A percentile compares a stretch with the other conserved stretches of the same genome.
phyloP scores from a whole-genome alignment of 2,888 invertebrate species.

The Neoaliturus tenellus region DNA sequence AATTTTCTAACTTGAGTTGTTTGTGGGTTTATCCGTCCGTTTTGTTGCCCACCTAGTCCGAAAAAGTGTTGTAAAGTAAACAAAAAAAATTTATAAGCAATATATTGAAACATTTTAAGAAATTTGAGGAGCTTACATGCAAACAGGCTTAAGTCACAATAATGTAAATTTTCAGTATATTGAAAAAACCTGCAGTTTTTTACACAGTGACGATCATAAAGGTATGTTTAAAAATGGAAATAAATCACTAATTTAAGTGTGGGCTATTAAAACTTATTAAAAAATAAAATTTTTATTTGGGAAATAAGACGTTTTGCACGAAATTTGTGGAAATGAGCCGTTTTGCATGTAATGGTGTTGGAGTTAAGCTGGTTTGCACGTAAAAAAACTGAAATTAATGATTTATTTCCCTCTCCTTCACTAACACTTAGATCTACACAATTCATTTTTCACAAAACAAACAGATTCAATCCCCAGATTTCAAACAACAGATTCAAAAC shows the following conservation, averaged over 20 bases:
- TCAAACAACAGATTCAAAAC: too few species aligned
- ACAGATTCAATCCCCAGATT: too few species aligned
- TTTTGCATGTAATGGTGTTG: neutral
- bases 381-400: neutral
- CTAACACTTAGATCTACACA: too few species aligned
- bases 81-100: too few species aligned
- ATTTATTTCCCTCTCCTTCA: too few species aligned
- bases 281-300: neutral
- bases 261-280: neutral
- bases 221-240: neutral
- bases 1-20: too few species aligned
- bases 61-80: too few species aligned
- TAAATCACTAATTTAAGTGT: neutral
- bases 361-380: neutral
- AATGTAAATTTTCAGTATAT: neutral
- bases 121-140: neutral
- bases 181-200: neutral
- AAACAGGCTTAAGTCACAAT: neutral
- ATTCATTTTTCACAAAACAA: too few species aligned
- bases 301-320: neutral
- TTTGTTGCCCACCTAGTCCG: too few species aligned
- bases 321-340: neutral
- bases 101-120: too few species aligned
- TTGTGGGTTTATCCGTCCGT: too few species aligned
- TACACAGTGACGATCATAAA: neutral